Conservation (phyloP, 2,888 invertebrate genomes). For the Hydrotaea cyrtoneurina region DNA sequence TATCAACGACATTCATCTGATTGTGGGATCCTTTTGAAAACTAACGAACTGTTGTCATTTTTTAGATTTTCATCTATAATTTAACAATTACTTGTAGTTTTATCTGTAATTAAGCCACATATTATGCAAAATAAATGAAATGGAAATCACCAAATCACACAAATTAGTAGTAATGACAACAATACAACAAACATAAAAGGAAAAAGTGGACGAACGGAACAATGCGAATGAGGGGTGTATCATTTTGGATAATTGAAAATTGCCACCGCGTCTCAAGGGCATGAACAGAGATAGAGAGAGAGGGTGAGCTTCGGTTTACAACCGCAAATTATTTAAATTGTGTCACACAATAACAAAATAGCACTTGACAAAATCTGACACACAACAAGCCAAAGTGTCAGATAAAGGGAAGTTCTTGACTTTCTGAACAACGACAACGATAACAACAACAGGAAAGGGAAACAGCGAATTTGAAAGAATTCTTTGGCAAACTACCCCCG, state of each 20-base stretch:
- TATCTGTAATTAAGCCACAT: constrained; percentile 57
- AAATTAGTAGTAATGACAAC: constrained; percentile 40
- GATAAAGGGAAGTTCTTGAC: constrained; percentile 63
- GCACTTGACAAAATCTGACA: constrained; percentile 25
- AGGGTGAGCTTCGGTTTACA: constrained; percentile 15
- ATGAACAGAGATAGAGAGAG: not conserved
- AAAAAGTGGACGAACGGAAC: not conserved
- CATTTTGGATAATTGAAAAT: constrained; percentile 28
- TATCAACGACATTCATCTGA: too few species aligned
- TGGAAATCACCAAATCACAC: constrained; percentile 36
- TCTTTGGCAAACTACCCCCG: constrained; percentile 21
- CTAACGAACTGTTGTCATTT: constrained; percentile 4
- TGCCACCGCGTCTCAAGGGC: constrained; percentile 31
- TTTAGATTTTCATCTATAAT: constrained; percentile 55
- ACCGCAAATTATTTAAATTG: constrained; percentile 67
- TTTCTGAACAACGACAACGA: constrained; percentile 40
- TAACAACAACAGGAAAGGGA: constrained; percentile 16
- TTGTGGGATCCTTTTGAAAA: not conserved
- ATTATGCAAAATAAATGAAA: constrained; percentile 29
- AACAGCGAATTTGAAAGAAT: constrained; percentile 8
- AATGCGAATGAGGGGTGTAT: constrained; percentile 1
- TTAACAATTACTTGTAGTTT: constrained; percentile 30
- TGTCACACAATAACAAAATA: constrained; percentile 51
- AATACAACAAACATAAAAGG: constrained; percentile 24
- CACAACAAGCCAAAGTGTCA: constrained; percentile 47